phyloP scores from a whole-genome alignment of 2,888 invertebrate species.

The Mesoligia furuncula region DNA sequence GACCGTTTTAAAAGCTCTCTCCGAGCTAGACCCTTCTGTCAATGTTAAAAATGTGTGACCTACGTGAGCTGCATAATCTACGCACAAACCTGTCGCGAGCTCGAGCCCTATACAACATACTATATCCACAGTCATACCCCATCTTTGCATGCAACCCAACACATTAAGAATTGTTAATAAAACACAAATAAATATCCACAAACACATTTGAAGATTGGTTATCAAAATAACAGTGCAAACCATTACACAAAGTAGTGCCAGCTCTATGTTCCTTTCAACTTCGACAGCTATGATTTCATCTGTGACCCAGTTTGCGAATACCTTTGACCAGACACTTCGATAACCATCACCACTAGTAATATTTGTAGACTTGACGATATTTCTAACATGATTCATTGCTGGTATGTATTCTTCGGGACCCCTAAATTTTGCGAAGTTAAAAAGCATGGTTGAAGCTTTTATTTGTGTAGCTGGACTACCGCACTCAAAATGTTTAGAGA shows the following conservation, averaged over 20 bases:
- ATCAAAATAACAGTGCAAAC: slow-evolving; percentile 94
- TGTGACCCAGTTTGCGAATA: slow-evolving; percentile 94
- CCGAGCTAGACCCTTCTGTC: slow-evolving; percentile 87
- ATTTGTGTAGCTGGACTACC: slow-evolving; percentile 91
- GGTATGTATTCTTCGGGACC: slow-evolving; percentile 93
- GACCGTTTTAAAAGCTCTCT: slow-evolving; percentile 92
- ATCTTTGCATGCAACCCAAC: slow-evolving; percentile 94
- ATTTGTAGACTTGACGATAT: slow-evolving; percentile 89
- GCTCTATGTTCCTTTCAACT: slow-evolving; percentile 93
- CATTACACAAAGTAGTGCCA: slow-evolving; percentile 95
- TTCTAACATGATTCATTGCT: slow-evolving; percentile 92
- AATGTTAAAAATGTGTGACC: slow-evolving; percentile 94
- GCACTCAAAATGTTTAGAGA: slow-evolving; percentile 91
- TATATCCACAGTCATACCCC: slow-evolving; percentile 95
- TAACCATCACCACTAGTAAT: slow-evolving; percentile 91
- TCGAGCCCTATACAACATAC: slow-evolving; percentile 95
- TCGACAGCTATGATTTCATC: slow-evolving; percentile 94
- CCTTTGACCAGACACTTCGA: slow-evolving; percentile 93
- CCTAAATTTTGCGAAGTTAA: slow-evolving; percentile 90
- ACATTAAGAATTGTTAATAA: slow-evolving; percentile 94
- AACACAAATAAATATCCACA: slow-evolving; percentile 94
- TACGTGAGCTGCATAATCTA: slow-evolving; percentile 95
- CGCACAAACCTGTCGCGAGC: slow-evolving; percentile 95
- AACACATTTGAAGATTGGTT: slow-evolving; percentile 94
- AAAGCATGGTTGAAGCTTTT: slow-evolving; percentile 91